Base-by-base conservation (phyloP, 2,113 vertebrate species). In the Heterocephalus glaber region DNA sequence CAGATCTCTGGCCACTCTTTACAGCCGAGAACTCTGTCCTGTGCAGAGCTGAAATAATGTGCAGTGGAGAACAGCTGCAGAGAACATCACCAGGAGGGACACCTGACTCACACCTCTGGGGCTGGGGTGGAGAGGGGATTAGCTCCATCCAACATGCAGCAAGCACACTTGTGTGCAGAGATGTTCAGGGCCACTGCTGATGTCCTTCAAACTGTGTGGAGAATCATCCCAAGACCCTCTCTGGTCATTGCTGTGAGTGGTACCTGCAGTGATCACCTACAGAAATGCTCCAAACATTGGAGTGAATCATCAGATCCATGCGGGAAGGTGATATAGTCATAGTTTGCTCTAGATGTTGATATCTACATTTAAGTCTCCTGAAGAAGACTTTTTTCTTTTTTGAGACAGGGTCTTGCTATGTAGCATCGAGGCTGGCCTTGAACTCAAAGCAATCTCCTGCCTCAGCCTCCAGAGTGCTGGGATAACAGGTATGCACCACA, bases 181-280 rank as follows among this genome's bases (percentile, higher is more conserved):
- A 44, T n/a, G 17, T 20, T 58, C 70, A 2, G 54, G 30, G 33
- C 52, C 56, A 22, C 33, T 10, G 41, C n/a, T 5, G 41, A 19
- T 30, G 70, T 20, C 61, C 90, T 17, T 3, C 10, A 17, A 24
- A 16, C 28, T 56, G 35, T 33, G 68, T 74, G 12, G 63, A 52
- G 56, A 60, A 24, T 13, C 65, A 58, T 6, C 41, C 44, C 17
- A 16, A 72, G 68, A 58, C 56, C 68, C 24, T 76, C 14, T 0
- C 13, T 7, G 1, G 63, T 5, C 52, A 66, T 10, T 58, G 90
- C 61, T 3, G 0, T 44, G 4, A 38, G 0, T 10, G 33, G 0
- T 17, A 6, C 24, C 56, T 85, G 49, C 38, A 41, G 41, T 52
- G 20, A 6, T 76, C 80, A 76, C 22, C 20, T 24, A 54, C 0